A percentile compares a stretch with the other conserved stretches of the same genome.
Conservation (phyloP, 2,888 invertebrate genomes). For the Diarsia rubi region DNA sequence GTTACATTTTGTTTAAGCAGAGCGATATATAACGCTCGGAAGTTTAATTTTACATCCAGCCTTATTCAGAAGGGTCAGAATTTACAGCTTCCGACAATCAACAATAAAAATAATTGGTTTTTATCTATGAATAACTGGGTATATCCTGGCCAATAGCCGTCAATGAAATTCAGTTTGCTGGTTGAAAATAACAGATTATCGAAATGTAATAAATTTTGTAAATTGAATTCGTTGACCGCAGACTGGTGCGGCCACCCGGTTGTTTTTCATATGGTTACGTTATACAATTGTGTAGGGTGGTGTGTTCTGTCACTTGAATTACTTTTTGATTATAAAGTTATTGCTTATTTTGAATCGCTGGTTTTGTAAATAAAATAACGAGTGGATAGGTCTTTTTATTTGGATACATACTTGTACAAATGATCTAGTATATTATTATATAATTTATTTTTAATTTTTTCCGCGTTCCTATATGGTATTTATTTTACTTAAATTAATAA, state of each 20-base stretch:
- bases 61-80: constrained; percentile 44
- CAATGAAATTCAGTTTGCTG: constrained; percentile 71
- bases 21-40: constrained; percentile 9
- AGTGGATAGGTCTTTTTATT: neutral
- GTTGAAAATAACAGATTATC: constrained; percentile 80
- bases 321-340: neutral
- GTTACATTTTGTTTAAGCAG: constrained; percentile 31
- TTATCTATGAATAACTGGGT: constrained; percentile 61
- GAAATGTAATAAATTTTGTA: constrained; percentile 81
- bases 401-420: neutral
- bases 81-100: constrained; percentile 40
- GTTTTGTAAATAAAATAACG: neutral
- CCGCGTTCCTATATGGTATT: neutral
- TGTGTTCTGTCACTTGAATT: constrained; percentile 14
- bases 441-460: neutral
- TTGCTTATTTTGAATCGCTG: neutral
- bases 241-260: constrained; percentile 76
- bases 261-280: constrained; percentile 77
- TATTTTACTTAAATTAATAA: too few species aligned
- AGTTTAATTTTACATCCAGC: constrained; percentile 29
- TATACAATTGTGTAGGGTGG: constrained; percentile 53
- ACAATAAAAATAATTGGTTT: constrained; percentile 64
- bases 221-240: constrained; percentile 83
- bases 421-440: too few species aligned
- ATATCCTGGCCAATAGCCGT: constrained; percentile 58